Conservation (phyloP, 2,797 vertebrate species). For the Fundulus diaphanus region DNA sequence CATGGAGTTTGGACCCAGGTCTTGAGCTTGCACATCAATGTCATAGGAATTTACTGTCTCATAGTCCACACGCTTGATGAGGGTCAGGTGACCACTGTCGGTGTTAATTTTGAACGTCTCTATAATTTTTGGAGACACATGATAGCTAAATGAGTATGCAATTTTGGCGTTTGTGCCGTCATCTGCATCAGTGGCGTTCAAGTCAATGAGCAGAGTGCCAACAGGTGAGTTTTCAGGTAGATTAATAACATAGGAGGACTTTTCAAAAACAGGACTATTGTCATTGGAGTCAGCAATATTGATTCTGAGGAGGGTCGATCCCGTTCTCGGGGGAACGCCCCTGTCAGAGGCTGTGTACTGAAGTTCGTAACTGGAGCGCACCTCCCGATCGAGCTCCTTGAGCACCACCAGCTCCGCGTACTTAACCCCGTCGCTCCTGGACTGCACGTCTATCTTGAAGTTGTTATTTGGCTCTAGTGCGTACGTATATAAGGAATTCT, state of each 20-base stretch:
- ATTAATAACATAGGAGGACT: slow-evolving; percentile 88
- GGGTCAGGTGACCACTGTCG: slow-evolving; percentile 90
- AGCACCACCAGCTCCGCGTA: slow-evolving; percentile 94
- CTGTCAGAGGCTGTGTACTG: slow-evolving; percentile 92
- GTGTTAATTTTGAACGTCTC: slow-evolving; percentile 94
- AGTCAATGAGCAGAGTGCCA: slow-evolving; percentile 90
- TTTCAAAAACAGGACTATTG: slow-evolving; percentile 93
- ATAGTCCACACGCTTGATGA: slow-evolving; percentile 91
- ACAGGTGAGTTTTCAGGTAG: slow-evolving; percentile 88
- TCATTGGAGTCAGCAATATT: slow-evolving; percentile 95
- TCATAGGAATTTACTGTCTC: slow-evolving; percentile 91
- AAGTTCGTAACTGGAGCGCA: slow-evolving; percentile 90
- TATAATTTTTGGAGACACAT: slow-evolving; percentile 91
- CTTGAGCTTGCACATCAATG: slow-evolving; percentile 95
- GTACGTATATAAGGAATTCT: slow-evolving; percentile 93
- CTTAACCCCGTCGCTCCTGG: slow-evolving; percentile 92
- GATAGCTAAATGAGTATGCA: slow-evolving; percentile 93
- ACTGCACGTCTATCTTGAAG: slow-evolving; percentile 91
- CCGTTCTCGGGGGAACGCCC: slow-evolving; percentile 90
- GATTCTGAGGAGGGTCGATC: slow-evolving; percentile 91
- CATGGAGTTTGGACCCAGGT: slow-evolving; percentile 96
- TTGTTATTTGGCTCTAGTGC: slow-evolving; percentile 89
- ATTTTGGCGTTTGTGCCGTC: slow-evolving; percentile 96
- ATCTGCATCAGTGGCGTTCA: slow-evolving; percentile 95
- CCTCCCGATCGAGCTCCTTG: slow-evolving; percentile 91